Conservation (phyloP, 2,888 invertebrate genomes). For the Habrosyne pyritoides region DNA sequence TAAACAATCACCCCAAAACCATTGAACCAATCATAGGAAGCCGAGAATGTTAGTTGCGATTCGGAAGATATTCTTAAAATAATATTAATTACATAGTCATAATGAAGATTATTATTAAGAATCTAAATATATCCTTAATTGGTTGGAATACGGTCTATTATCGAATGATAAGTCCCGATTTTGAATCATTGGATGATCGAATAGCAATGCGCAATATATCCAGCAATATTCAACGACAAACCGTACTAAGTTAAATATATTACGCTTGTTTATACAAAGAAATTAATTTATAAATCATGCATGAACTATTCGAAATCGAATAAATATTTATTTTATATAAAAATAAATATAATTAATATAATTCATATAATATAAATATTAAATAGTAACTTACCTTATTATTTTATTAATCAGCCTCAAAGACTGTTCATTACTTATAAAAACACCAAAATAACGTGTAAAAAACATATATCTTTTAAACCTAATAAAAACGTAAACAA, state of each 20-base stretch:
- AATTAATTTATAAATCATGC: no score
- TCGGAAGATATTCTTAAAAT: neutral
- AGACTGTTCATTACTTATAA: no score
- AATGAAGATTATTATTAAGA: neutral
- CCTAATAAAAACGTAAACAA: neutral
- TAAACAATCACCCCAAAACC: conserved; percentile 35
- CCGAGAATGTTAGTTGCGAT: conserved; percentile 42
- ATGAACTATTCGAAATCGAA: no score
- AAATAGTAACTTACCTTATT: neutral
- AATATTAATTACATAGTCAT: neutral
- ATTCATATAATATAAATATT: no score
- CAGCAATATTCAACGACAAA: no score
- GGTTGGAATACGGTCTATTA: neutral
- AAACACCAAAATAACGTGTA: neutral
- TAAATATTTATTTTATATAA: no score
- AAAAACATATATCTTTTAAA: neutral
- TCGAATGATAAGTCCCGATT: neutral
- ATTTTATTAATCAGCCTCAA: neutral
- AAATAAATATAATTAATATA: no score
- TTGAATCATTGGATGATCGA: no score
- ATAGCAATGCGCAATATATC: no score
- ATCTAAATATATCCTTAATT: neutral
- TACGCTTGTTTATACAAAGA: no score
- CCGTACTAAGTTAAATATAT: no score
- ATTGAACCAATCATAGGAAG: conserved; percentile 68